Conservation (phyloP, 2,888 invertebrate species). For the Lycia hirtaria region DNA sequence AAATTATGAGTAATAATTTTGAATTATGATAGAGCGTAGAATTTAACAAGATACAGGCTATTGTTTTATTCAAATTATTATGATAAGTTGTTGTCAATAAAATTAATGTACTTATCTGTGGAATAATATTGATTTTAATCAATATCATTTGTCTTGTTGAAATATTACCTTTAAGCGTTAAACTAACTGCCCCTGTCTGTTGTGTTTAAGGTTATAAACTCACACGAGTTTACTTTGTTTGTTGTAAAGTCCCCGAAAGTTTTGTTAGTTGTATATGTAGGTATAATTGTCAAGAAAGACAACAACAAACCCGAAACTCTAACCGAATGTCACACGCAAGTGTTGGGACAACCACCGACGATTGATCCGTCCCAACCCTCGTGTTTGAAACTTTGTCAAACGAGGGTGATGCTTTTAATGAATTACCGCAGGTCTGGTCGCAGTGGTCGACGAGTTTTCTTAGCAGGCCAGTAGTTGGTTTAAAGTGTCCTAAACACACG, state of each 20-base stretch:
- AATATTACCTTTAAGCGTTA: conserved; percentile 11
- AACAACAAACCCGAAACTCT: conserved; percentile 40
- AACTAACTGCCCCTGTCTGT: background rate
- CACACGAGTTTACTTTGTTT: background rate
- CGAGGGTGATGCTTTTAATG: conserved; percentile 41
- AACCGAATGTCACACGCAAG: conserved; percentile 57
- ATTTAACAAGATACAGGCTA: conserved; percentile 36
- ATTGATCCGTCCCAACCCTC: conserved; percentile 38
- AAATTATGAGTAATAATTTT: conserved; percentile 46
- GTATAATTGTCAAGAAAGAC: conserved; percentile 46
- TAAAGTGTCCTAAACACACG: conserved; percentile 67
- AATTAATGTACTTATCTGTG: conserved; percentile 29
- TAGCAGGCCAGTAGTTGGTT: conserved; percentile 55
- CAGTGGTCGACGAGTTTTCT: conserved; percentile 55
- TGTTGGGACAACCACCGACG: conserved; percentile 47
- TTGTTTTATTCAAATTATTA: conserved; percentile 36
- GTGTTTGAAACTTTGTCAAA: conserved; percentile 18
- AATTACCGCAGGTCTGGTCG: conserved; percentile 46
- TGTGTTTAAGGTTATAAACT: background rate
- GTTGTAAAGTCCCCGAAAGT: conserved; percentile 22
- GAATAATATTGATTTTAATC: conserved; percentile 1
- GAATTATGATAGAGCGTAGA: conserved; percentile 49
- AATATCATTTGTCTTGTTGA: conserved; percentile 5
- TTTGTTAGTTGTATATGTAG: conserved; percentile 23
- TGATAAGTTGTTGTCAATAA: conserved; percentile 29